phyloP scores from a whole-genome alignment of 2,113 vertebrate genomes.

The Athene cunicularia region DNA sequence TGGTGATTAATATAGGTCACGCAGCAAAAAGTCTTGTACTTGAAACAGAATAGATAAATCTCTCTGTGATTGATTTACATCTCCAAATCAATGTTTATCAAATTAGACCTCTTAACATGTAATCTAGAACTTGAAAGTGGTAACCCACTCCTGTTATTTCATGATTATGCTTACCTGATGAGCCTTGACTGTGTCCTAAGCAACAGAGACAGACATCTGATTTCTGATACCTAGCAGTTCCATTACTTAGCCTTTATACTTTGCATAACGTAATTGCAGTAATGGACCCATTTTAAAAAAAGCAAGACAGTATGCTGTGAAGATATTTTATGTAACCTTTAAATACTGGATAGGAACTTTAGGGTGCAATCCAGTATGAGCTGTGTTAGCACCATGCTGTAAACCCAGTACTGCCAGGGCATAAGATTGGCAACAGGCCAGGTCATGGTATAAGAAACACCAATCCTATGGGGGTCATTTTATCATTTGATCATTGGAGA shows the following conservation, averaged over 20 bases:
- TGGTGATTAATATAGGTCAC: not conserved
- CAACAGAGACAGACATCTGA: not conserved
- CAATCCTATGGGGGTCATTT: fast-evolving
- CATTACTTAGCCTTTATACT: not conserved
- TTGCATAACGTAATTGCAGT: not conserved
- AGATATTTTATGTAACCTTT: not conserved
- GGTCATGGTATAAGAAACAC: not conserved
- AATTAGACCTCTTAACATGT: not conserved
- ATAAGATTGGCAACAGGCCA: not conserved
- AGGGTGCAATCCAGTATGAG: not conserved
- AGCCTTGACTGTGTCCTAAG: constrained; percentile 9
- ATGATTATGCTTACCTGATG: not conserved
- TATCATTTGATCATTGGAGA: not conserved
- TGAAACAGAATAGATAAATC: not conserved
- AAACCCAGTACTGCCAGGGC: not conserved
- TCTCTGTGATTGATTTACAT: not conserved
- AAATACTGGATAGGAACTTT: not conserved
- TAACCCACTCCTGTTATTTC: not conserved
- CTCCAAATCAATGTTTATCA: not conserved
- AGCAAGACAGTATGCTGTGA: not conserved
- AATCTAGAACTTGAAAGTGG: not conserved
- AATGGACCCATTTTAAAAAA: not conserved
- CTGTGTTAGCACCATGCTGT: not conserved
- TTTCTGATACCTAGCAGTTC: not conserved
- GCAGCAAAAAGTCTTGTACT: not conserved